These are phyloP conservation scores for Ciconia boyciana DNA, from an alignment of 2,113 vertebrate species.

Conservation along the genomic window DNA sequence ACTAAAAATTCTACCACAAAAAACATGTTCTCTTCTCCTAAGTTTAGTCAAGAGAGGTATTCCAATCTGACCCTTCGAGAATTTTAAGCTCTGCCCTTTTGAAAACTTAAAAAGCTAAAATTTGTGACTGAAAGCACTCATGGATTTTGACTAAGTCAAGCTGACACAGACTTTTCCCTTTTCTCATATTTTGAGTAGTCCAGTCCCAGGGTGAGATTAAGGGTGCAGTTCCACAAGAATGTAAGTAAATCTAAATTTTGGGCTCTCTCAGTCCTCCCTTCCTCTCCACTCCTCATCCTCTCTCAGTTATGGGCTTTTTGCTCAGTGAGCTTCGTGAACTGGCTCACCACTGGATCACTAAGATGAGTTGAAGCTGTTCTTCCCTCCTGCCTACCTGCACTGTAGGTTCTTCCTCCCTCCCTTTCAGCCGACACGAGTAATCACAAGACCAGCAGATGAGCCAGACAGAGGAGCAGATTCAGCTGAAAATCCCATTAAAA, in stretches of 20 bases:
- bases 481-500: not conserved
- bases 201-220: not conserved
- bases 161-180: not conserved
- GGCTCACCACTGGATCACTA: not conserved
- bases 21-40: rapidly evolving
- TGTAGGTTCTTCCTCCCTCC: not conserved
- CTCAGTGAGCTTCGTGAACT: not conserved
- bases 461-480: not conserved
- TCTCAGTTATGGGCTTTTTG: not conserved
- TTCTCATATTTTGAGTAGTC: not conserved
- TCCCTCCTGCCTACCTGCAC: not conserved
- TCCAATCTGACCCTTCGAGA: not conserved
- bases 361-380: not conserved
- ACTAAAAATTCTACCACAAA: not conserved
- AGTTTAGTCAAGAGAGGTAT: not conserved
- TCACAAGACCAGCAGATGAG: not conserved
- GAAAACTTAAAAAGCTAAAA: not conserved
- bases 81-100: not conserved
- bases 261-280: not conserved
- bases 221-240: not conserved
- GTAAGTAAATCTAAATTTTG: not conserved
- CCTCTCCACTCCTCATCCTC: not conserved
- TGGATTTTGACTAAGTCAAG: not conserved
- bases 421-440: not conserved
- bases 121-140: not conserved